Evolutionary conservation across 2,113 vertebrate genomes (phyloP), one percentile per base, ranked within the genome.

Genomic region (Hippoglossus stenolepis): DNA sequence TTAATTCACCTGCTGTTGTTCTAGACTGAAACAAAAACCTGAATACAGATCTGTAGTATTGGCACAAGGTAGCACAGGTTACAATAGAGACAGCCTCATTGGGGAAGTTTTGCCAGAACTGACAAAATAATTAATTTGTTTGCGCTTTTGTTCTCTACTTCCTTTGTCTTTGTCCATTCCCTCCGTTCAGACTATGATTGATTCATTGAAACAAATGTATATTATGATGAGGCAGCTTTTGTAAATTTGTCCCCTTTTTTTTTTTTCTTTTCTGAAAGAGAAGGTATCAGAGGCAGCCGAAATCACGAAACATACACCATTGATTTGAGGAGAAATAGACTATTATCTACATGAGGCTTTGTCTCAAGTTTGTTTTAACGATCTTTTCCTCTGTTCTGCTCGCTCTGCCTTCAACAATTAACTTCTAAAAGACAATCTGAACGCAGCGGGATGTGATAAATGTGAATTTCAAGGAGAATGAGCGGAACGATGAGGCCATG

Each of bases 161-260:
- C 35, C 18, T 63, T 40, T 4, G 14, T 23, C n/a, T 43, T 43
- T 21, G 20, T 23, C 28, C 15, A 13, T 45, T 65, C 12, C 18
- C n/a, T 21, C 4, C 61, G 4, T 43, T 14, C 12, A 63, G 20
- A 14, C n/a, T n/a, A 43, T n/a, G 2, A 5, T 10, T 40, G 11
- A 40, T 61, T 64, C 45, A 43, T 38, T 65, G 23, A 65, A 82
- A 73, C 61, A 24, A 51, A 74, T 77, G 64, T 75, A 28, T 71
- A 47, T 65, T n/a, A 38, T 31, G 24, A 56, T 3, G 49, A 70
- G 64, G 31, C 66, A 56, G 40, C 63, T 83, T 56, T 54, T 24
- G 26, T 54, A 1, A 77, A 56, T 68, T 73, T 43, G 11, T 12
- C 40, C 10, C 40, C 40, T 5, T 63, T 17, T 20, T 11, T 12